phyloP scores from a whole-genome alignment of 2,797 vertebrate species.

The Austrolebias charrua region DNA sequence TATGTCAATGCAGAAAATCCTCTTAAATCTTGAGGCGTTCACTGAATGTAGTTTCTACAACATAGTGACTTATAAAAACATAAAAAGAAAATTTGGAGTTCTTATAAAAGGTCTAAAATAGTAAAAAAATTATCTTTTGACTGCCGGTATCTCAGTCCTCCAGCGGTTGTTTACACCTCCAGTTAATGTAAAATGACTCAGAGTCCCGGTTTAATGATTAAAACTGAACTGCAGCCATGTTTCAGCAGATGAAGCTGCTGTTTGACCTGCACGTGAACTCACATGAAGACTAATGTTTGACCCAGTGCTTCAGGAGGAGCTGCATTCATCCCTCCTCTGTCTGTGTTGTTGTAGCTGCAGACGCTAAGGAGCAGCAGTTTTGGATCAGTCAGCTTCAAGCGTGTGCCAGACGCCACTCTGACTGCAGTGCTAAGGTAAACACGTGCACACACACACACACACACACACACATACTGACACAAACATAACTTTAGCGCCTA shows the following conservation, averaged over 20 bases:
- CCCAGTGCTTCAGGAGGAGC: slow-evolving; percentile 5
- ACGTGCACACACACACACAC: slow-evolving; percentile 1
- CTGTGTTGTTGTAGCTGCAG: slow-evolving; percentile 79
- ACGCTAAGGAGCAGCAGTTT: slow-evolving; percentile 91
- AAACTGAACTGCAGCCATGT: slow-evolving; percentile 8
- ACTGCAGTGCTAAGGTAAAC: slow-evolving; percentile 88
- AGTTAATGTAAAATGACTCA: not conserved
- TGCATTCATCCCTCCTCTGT: slow-evolving; percentile 12
- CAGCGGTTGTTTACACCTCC: no score
- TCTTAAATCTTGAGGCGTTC: no score
- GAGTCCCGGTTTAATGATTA: not conserved
- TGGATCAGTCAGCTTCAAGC: slow-evolving; percentile 95
- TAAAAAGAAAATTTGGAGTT: no score
- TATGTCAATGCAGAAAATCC: no score
- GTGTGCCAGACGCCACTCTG: slow-evolving; percentile 92
- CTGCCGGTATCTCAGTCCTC: no score
- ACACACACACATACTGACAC: no score
- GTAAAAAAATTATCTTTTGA: no score
- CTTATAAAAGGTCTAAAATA: no score
- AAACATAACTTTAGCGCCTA: slow-evolving; percentile 4
- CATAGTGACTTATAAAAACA: no score
- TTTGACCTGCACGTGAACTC: slow-evolving; percentile 28
- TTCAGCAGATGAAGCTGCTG: slow-evolving; percentile 2
- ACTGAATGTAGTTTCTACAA: no score
- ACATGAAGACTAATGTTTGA: not conserved